A percentile compares a stretch with the other conserved stretches of the same genome.
phyloP scores from a whole-genome alignment of 2,797 vertebrate genomes.

The Gadopsis marmoratus region DNA sequence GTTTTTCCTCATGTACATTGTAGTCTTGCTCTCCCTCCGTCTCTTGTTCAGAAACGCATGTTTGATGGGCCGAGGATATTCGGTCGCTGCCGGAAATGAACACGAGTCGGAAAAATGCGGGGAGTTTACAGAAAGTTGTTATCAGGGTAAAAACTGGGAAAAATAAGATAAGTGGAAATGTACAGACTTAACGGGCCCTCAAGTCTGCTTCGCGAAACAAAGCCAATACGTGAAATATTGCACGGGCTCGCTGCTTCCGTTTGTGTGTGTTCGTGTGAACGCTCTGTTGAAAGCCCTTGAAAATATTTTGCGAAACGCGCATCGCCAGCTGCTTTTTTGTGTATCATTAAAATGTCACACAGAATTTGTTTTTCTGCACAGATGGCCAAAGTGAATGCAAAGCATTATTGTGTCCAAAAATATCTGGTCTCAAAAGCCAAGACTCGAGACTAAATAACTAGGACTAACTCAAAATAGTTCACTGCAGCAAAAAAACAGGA shows the following conservation, averaged over 20 bases:
- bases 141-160: slow-evolving; percentile 44
- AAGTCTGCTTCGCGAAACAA: slow-evolving; percentile 52
- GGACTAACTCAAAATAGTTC: too few species aligned
- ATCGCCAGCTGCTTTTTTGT: background rate
- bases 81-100: slow-evolving; percentile 62
- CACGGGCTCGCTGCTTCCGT: slow-evolving; percentile 37
- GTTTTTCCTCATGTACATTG: slow-evolving; percentile 25
- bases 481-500: too few species aligned
- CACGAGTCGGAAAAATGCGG: slow-evolving; percentile 58
- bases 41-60: slow-evolving; percentile 58
- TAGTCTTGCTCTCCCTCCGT: slow-evolving; percentile 21
- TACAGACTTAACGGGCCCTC: slow-evolving; percentile 73
- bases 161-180: slow-evolving; percentile 71
- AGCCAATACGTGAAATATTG: slow-evolving; percentile 64
- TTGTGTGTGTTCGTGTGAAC: slow-evolving; percentile 20
- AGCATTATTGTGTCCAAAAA: too few species aligned
- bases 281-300: background rate
- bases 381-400: too few species aligned
- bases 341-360: background rate
- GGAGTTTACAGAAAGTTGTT: slow-evolving; percentile 66
- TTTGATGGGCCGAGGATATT: slow-evolving; percentile 68
- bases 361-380: background rate
- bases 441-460: too few species aligned
- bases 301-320: background rate
- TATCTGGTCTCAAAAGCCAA: too few species aligned